Evolutionary conservation across 2,113 vertebrate genomes (phyloP).

Genomic region (Microtus oregoni): DNA sequence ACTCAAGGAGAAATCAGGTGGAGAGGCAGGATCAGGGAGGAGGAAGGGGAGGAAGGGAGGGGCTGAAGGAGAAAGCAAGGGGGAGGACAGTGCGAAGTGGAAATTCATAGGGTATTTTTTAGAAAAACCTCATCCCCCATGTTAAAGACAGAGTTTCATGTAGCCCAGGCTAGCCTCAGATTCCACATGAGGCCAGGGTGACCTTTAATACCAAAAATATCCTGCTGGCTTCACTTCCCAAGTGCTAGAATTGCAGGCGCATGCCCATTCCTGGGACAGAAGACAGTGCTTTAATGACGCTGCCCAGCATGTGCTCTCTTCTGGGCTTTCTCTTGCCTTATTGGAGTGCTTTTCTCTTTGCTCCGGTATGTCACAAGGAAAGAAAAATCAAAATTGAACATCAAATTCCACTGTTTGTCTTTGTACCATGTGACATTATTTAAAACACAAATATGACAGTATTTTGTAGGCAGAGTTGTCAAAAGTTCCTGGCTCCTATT

Average conservation of each 20-base stretch:
- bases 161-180: not conserved
- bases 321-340: not conserved
- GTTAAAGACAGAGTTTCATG: not conserved
- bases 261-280: not conserved
- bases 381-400: not conserved
- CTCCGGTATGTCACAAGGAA: not conserved
- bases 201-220: not conserved
- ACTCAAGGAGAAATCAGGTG: not conserved
- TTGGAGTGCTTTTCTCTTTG: not conserved
- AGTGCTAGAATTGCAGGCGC: not conserved
- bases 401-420: not conserved
- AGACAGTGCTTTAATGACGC: not conserved
- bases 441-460: not conserved
- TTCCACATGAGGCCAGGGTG: not conserved
- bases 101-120: not conserved
- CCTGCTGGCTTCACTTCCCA: not conserved
- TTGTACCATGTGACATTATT: not conserved
- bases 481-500: not conserved
- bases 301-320: not conserved
- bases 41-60: not conserved
- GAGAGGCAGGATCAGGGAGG: not conserved
- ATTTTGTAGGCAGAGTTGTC: not conserved
- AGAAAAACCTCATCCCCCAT: not conserved
- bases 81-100: not conserved
- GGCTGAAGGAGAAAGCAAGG: too few relatives aligned